These are phyloP conservation scores for Phylloscopus trochilus DNA, from an alignment of 2,113 vertebrate genomes.

Conservation along the genomic window DNA sequence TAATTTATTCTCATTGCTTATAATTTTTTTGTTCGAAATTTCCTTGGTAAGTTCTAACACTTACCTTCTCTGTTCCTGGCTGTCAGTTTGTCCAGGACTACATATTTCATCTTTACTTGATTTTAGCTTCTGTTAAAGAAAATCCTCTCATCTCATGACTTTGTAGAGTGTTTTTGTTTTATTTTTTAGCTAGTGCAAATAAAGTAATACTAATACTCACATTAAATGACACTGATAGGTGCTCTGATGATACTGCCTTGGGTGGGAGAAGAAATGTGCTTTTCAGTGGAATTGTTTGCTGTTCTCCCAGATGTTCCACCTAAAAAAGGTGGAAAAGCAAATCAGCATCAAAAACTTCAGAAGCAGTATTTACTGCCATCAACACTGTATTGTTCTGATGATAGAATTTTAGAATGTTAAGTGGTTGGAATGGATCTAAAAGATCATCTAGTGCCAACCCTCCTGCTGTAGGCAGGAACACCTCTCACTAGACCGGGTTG, in stretches of 20 bases:
- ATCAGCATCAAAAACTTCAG: not conserved
- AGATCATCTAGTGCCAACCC: not conserved
- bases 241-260: not conserved
- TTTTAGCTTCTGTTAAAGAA: not conserved
- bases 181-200: not conserved
- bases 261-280: not conserved
- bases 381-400: not conserved
- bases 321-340: not conserved
- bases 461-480: not conserved
- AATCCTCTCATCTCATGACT: not conserved
- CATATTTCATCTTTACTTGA: not conserved
- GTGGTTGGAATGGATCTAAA: not conserved
- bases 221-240: not conserved
- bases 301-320: not conserved
- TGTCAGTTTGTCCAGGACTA: not conserved
- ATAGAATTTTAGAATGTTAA: not conserved
- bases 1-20: not conserved
- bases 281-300: not conserved
- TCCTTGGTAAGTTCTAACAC: not conserved
- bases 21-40: not conserved
- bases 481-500: not conserved
- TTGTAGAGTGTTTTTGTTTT: not conserved
- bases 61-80: not conserved
- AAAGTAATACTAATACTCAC: not conserved
- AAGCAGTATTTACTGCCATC: not conserved